Conservation (phyloP, 2,888 invertebrate species). For the Papilio elwesi region DNA sequence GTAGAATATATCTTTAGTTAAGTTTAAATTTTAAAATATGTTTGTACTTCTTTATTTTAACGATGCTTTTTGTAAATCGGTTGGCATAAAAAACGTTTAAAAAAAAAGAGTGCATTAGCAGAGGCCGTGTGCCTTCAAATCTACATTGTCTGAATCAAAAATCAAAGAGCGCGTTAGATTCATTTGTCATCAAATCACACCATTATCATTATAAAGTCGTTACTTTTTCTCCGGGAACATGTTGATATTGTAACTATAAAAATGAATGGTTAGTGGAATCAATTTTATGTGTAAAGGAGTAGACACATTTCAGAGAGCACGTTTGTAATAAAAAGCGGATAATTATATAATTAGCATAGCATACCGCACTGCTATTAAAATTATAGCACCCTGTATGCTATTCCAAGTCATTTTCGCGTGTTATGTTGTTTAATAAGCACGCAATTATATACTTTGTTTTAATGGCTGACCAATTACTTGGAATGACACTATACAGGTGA, state of each 20-base stretch:
- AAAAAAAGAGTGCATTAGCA: too few relatives aligned
- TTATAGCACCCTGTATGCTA: slow-evolving; percentile 26
- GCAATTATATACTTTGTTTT: slow-evolving; percentile 30
- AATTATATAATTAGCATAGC: slow-evolving; percentile 17
- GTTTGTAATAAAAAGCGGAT: slow-evolving; percentile 17
- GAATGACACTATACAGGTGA: background rate
- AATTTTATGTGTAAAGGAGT: background rate
- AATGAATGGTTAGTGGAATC: background rate
- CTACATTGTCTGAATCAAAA: too few relatives aligned
- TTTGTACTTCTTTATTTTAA: too few relatives aligned
- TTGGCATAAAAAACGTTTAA: too few relatives aligned
- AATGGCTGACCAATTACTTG: background rate
- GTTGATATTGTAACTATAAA: background rate
- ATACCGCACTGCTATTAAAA: slow-evolving; percentile 22
- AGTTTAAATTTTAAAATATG: too few relatives aligned
- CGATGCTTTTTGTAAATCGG: too few relatives aligned
- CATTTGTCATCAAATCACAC: too few relatives aligned
- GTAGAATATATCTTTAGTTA: background rate
- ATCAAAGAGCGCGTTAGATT: too few relatives aligned
- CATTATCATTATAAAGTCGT: too few relatives aligned
- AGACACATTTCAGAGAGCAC: background rate
- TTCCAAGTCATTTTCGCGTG: slow-evolving; percentile 14
- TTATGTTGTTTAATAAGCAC: slow-evolving; percentile 23
- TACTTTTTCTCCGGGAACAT: too few relatives aligned
- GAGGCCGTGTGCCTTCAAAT: too few relatives aligned